Evolutionary conservation across 2,797 vertebrate genomes (phyloP).

Genomic region (Morelia viridis): DNA sequence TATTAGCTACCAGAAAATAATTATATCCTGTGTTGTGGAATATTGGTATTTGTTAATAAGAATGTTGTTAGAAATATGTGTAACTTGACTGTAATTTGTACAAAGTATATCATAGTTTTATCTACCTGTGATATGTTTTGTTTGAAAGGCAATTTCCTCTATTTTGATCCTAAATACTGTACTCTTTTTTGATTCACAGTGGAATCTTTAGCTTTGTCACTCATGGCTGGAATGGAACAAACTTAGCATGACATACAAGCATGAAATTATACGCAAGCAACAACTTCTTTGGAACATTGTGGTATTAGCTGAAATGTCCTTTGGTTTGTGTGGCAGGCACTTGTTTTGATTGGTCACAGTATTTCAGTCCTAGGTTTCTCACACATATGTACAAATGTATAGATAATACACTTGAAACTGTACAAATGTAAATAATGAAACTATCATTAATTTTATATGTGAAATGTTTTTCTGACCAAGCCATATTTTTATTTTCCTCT

Average conservation of each 20-base stretch:
- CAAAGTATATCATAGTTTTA: neutral
- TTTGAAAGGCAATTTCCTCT: neutral
- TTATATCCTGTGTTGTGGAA: neutral
- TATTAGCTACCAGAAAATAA: neutral
- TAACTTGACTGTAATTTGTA: neutral
- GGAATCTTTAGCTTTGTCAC: constrained; percentile 94
- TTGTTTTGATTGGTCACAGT: neutral
- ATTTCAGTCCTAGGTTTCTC: constrained; percentile 20
- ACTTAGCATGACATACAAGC: constrained; percentile 48
- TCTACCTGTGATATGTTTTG: neutral
- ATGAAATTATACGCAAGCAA: constrained; percentile 6
- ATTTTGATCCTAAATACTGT: neutral
- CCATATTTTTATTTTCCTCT: constrained; percentile 17
- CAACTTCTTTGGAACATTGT: constrained; percentile 15
- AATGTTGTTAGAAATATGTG: neutral
- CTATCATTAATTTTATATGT: neutral
- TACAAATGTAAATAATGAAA: constrained; percentile 47
- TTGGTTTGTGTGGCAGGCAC: neutral
- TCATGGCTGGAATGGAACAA: constrained; percentile 97
- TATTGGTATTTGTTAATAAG: neutral
- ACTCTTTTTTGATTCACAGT: constrained; percentile 75
- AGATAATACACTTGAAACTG: constrained; percentile 43
- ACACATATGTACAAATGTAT: constrained; percentile 17
- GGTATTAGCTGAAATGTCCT: constrained; percentile 12
- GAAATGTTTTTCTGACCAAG: neutral